A percentile compares a stretch with the other conserved stretches of the same genome.
Evolutionary conservation across 2,888 invertebrate species (phyloP).

Genomic region (Drosophila fungiperda): DNA sequence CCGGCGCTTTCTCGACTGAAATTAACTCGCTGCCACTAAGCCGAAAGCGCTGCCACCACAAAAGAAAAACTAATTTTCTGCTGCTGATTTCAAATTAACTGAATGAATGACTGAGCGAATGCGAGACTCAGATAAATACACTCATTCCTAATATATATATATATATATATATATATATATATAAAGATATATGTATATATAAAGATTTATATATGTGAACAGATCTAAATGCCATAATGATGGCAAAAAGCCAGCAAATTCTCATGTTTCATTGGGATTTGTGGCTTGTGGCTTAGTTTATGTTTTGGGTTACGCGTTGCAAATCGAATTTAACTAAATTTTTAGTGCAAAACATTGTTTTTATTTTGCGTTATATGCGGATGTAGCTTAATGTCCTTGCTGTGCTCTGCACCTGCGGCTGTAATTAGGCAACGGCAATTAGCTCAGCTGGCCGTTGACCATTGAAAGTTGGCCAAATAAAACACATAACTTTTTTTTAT

Average conservation of each 20-base stretch:
- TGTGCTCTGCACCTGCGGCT: slow-evolving; percentile 51
- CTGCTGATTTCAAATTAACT: slow-evolving; percentile 82
- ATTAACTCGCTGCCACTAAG: slow-evolving; percentile 56
- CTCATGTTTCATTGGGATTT: slow-evolving; percentile 43
- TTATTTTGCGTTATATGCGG: not conserved
- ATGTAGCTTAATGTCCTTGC: slow-evolving; percentile 4
- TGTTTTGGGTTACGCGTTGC: slow-evolving; percentile 17
- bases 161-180: not conserved
- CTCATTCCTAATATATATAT: slow-evolving; percentile 11
- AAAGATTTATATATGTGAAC: not conserved
- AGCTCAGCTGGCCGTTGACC: slow-evolving; percentile 34
- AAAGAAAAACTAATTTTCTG: slow-evolving; percentile 82
- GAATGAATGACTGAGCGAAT: slow-evolving; percentile 74
- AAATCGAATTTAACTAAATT: slow-evolving; percentile 30
- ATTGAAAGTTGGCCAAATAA: slow-evolving; percentile 40
- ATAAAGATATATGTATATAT: not conserved
- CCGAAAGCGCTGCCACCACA: slow-evolving; percentile 46
- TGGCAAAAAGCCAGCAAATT: slow-evolving; percentile 30
- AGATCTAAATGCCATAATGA: slow-evolving; percentile 36
- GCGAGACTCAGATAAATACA: slow-evolving; percentile 45
- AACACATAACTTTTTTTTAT: slow-evolving; percentile 32
- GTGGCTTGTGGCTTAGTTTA: slow-evolving; percentile 22
- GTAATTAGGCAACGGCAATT: slow-evolving; percentile 53
- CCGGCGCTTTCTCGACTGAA: slow-evolving; percentile 22
- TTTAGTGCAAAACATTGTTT: not conserved